A percentile compares a stretch with the other conserved stretches of the same genome.
phyloP scores from a whole-genome alignment of 1,140 invertebrate species.

The Drosophila sturtevanti region DNA sequence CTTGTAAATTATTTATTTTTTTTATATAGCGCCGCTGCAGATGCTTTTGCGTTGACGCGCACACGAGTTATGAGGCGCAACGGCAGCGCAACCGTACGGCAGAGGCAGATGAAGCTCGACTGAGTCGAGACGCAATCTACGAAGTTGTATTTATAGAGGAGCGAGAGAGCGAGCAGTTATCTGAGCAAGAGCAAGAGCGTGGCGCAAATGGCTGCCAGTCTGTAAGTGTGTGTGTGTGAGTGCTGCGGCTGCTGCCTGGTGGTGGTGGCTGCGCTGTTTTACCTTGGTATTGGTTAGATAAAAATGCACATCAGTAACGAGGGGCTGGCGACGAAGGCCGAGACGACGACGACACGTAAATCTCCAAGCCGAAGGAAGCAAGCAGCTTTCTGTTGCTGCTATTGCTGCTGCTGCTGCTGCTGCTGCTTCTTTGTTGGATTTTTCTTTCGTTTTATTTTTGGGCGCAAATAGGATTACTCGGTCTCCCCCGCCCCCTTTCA shows the following conservation, averaged over 20 bases:
- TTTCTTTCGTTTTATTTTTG: slow-evolving; percentile 68
- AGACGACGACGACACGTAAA: slow-evolving; percentile 27
- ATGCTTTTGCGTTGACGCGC: slow-evolving; percentile 73
- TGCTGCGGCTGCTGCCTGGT: slow-evolving; percentile 38
- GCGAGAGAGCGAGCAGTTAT: slow-evolving; percentile 42
- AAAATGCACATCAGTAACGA: slow-evolving; percentile 46
- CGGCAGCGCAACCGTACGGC: slow-evolving; percentile 68
- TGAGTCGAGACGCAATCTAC: slow-evolving; percentile 62
- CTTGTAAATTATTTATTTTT: slow-evolving; percentile 19
- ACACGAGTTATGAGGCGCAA: slow-evolving; percentile 70
- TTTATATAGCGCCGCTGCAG: slow-evolving; percentile 51
- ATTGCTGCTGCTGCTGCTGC: too few relatives aligned
- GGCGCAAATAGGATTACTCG: slow-evolving; percentile 73
- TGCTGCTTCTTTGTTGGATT: slow-evolving; percentile 67
- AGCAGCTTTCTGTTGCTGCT: too few relatives aligned
- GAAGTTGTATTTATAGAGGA: slow-evolving; percentile 78
- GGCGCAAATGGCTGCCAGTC: slow-evolving; percentile 38
- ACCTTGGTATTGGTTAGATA: slow-evolving; percentile 72
- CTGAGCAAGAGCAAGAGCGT: slow-evolving; percentile 20
- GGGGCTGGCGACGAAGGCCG: background rate
- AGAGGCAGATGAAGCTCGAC: slow-evolving; percentile 66
- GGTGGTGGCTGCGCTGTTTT: slow-evolving; percentile 33
- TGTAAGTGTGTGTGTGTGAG: slow-evolving; percentile 22
- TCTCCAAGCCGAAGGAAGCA: slow-evolving; percentile 48
- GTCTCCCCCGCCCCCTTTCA: slow-evolving; percentile 7